These are phyloP conservation scores for Hycleus cichorii DNA, from an alignment of 1,140 invertebrate species.

Conservation along the genomic window DNA sequence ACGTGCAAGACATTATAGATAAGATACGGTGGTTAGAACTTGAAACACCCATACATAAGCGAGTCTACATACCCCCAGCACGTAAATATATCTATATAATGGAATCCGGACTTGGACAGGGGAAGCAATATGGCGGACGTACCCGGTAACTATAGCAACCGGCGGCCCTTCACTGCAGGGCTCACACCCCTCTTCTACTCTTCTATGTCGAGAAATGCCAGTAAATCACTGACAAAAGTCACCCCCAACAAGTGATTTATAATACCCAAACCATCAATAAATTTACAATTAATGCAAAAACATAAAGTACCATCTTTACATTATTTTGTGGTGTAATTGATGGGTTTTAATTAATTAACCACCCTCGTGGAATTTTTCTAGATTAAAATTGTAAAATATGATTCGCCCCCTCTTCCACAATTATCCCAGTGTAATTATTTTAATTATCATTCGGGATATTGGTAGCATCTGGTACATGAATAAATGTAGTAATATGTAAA, in stretches of 20 bases:
- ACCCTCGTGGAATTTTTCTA: too few relatives aligned
- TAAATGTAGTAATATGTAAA: slow-evolving; percentile 25
- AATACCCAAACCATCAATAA: slow-evolving; percentile 4
- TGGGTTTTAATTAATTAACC: too few relatives aligned
- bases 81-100: slow-evolving; percentile 1
- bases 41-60: too few relatives aligned
- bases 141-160: slow-evolving; percentile 24
- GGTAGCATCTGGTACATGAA: slow-evolving; percentile 21
- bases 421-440: slow-evolving; percentile 1
- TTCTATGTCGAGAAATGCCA: background rate
- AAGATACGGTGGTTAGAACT: slow-evolving; percentile 24
- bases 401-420: background rate
- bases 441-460: slow-evolving; percentile 12
- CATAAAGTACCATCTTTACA: too few relatives aligned
- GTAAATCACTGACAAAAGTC: slow-evolving; percentile 13
- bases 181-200: slow-evolving; percentile 21
- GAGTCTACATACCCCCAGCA: too few relatives aligned
- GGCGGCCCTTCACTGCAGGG: slow-evolving; percentile 22
- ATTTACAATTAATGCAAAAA: slow-evolving; percentile 15
- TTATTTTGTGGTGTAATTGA: too few relatives aligned
- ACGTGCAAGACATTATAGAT: slow-evolving; percentile 21
- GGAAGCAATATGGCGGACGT: slow-evolving; percentile 27
- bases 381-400: too few relatives aligned
- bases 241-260: slow-evolving; percentile 18
- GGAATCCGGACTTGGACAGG: slow-evolving; percentile 20